Evolutionary conservation across 2,797 vertebrate species (phyloP), one percentile per base, ranked within the genome.

Genomic region (Botia almorhae): DNA sequence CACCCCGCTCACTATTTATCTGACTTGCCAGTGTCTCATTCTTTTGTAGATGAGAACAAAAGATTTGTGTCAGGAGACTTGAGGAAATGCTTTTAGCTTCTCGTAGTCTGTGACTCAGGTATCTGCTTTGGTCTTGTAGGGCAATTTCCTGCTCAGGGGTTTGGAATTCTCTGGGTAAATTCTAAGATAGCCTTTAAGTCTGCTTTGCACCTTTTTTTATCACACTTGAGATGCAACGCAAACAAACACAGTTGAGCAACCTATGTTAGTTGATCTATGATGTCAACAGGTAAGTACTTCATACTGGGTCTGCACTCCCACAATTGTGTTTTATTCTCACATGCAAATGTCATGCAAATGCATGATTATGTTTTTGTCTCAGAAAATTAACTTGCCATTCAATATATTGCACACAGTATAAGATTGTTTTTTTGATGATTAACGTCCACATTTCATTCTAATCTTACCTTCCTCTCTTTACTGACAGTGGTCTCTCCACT

Each of bases 51-150:
- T 46, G 86, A 84, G 87, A 86, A 89, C 82, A 96, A 95, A 93
- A 91, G 85, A 81, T 12, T 50, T 61, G 85, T 93, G 93, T 91
- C 84, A 90, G 90, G 71, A 78, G 84, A 87, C 85, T 80, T 85
- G 74, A 93, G 89, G 91, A 95, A 96, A 94, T 94, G 84, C 92
- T 93, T 88, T 92, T 93, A 92, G 90, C 88, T 87, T 90, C 91
- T 90, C 91, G 86, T 92, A 91, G 89, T 89, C 87, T 82, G 88
- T 87, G 89, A 93, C 92, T 90, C 70, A 64, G 84, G 90, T 90
- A 90, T 89, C 88, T 88, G 78, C 89, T 93, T 90, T 89, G 90
- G 88, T 89, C 81, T 90, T 81, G 23, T 26, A 73, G 64, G 85
- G 83, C 90, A 21, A 87, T 96, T 97, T 95, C 95, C 87, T 85